Conservation (phyloP, 2,113 vertebrate species). For the Pomatostomus ruficeps region DNA sequence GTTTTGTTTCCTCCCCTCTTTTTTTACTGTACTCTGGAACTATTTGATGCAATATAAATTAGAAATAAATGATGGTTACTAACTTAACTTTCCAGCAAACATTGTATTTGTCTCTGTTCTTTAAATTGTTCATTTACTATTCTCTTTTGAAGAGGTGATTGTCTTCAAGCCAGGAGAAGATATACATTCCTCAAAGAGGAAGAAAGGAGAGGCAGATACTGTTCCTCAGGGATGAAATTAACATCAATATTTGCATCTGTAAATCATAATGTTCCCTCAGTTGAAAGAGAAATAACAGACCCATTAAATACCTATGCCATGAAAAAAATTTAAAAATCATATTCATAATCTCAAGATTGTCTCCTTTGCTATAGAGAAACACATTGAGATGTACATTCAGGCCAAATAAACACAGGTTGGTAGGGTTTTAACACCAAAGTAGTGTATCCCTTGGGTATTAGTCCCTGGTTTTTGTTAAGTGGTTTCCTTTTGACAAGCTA, state of each 20-base stretch:
- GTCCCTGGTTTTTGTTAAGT: not conserved
- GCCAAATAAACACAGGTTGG: not conserved
- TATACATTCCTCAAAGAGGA: not conserved
- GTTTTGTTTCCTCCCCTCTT: not conserved
- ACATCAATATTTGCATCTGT: not conserved
- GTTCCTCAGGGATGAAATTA: not conserved
- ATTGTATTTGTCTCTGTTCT: not conserved
- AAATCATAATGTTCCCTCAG: not conserved
- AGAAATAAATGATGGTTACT: not conserved
- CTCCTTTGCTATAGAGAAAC: not conserved
- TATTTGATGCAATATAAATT: not conserved
- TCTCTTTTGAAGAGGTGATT: not conserved
- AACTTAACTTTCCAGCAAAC: not conserved
- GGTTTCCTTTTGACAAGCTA: not conserved
- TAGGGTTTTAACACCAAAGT: not conserved
- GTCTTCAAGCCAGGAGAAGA: not conserved
- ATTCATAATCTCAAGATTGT: not conserved
- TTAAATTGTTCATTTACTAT: not conserved
- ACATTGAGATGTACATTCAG: not conserved
- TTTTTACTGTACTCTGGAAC: not conserved
- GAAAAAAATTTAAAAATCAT: not conserved
- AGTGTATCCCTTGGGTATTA: not conserved
- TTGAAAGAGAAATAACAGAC: not conserved
- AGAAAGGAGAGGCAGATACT: not conserved
- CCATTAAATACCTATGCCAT: not conserved